These are phyloP conservation scores for Lepilemur septentrionalis DNA, from an alignment of 2,797 vertebrate species.

Conservation along the genomic window DNA sequence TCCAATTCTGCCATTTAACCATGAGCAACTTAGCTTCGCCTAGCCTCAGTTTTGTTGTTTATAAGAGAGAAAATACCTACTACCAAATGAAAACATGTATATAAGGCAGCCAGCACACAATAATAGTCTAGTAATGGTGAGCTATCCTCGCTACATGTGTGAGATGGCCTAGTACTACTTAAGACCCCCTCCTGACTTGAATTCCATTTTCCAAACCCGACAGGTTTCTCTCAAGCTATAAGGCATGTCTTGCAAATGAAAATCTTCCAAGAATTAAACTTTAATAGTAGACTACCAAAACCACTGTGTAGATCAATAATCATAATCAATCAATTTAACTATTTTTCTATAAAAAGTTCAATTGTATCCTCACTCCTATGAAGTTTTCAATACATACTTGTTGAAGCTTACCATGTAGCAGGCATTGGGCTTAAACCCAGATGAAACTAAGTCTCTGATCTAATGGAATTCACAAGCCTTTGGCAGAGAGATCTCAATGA, in stretches of 20 bases:
- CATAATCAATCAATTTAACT: neutral
- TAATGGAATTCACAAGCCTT: neutral
- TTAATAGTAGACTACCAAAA: neutral
- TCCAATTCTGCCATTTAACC: neutral
- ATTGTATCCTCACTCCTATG: neutral
- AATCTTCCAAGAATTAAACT: neutral
- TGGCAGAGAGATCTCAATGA: neutral
- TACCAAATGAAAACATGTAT: neutral
- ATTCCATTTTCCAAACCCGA: neutral
- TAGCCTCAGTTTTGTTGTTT: neutral
- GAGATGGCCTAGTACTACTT: neutral
- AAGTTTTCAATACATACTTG: neutral
- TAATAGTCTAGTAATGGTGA: neutral
- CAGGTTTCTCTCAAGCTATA: neutral
- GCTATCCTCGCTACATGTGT: neutral
- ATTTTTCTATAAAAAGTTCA: neutral
- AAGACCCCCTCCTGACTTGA: neutral
- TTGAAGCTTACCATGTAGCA: neutral
- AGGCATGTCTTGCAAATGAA: neutral
- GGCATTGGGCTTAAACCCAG: neutral
- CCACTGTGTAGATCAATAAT: neutral
- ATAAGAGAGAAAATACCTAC: neutral
- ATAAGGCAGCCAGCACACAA: neutral
- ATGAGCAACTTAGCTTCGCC: neutral
- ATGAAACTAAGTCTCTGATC: neutral